These are phyloP conservation scores for Protosalanx chinensis DNA, from an alignment of 2,797 vertebrate genomes.

Conservation along the genomic window DNA sequence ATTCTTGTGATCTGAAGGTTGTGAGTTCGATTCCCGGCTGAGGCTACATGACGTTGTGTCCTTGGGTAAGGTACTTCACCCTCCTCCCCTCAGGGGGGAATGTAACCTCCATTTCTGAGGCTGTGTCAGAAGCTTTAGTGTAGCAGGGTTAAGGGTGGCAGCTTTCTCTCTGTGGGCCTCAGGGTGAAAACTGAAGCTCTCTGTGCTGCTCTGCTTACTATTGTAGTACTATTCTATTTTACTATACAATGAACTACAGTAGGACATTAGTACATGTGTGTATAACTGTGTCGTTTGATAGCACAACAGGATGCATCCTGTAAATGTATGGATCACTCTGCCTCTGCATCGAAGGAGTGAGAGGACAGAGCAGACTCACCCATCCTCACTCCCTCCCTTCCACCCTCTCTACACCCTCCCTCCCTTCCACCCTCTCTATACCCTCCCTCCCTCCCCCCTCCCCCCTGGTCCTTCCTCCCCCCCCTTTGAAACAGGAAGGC, in stretches of 20 bases:
- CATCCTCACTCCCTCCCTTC: neutral
- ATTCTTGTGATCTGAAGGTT: neutral
- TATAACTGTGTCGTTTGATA: too few species aligned
- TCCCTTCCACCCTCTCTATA: too few species aligned
- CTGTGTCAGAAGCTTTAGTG: neutral
- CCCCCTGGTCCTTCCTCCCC: too few species aligned
- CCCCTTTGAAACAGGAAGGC: too few species aligned
- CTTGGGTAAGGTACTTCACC: too few species aligned
- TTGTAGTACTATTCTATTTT: neutral
- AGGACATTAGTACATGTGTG: neutral
- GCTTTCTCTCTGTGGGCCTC: neutral
- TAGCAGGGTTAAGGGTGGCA: neutral
- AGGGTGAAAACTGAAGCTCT: neutral
- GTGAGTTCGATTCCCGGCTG: too few species aligned
- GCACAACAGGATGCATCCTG: too few species aligned
- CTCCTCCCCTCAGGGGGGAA: too few species aligned
- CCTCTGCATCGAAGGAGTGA: neutral
- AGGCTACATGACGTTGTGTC: too few species aligned
- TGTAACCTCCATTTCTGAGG: conserved; percentile 6
- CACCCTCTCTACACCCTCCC: neutral
- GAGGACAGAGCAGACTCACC: neutral
- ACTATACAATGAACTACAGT: neutral
- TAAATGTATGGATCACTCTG: too few species aligned
- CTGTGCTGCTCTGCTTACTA: neutral
- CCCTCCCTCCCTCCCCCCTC: too few species aligned